Percentiles rank a stretch among this genome's conserved stretches.
Evolutionary conservation across 1,140 invertebrate species (phyloP).

Genomic region (Diabrotica virgifera): DNA sequence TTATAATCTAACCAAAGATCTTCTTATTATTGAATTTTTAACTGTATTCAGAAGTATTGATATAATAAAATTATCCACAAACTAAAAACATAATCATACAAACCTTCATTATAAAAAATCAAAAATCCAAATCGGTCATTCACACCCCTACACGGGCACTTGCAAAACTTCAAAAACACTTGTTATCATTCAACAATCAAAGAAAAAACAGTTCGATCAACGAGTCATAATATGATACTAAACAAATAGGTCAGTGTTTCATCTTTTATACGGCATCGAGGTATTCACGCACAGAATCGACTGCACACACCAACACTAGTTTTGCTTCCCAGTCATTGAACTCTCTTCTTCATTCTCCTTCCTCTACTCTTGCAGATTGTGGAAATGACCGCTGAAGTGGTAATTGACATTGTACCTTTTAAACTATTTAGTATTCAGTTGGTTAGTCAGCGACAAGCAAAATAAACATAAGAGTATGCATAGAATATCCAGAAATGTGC

Average conservation of each 20-base stretch:
- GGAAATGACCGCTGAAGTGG: neutral
- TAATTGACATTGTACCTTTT: no score
- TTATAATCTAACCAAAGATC: no score
- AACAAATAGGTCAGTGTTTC: slow-evolving; percentile 39
- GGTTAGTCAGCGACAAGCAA: no score
- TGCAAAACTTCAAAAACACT: slow-evolving; percentile 4
- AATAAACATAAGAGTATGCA: no score
- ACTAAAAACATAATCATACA: neutral
- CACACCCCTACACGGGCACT: neutral
- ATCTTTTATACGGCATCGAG: slow-evolving; percentile 33
- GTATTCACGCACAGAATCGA: neutral
- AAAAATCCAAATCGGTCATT: slow-evolving; percentile 18
- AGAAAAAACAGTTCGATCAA: slow-evolving; percentile 8
- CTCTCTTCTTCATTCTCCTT: neutral
- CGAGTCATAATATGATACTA: slow-evolving; percentile 30
- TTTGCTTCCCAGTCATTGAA: neutral
- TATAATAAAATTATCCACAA: no score
- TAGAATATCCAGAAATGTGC: no score
- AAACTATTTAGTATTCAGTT: no score
- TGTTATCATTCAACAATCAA: neutral
- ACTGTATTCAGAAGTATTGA: no score
- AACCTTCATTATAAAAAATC: slow-evolving; percentile 17
- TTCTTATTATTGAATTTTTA: no score
- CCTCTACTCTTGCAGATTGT: neutral
- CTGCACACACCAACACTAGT: neutral